These are phyloP conservation scores for Triplophysa bombifrons DNA, from an alignment of 2,797 vertebrate species.

Conservation along the genomic window DNA sequence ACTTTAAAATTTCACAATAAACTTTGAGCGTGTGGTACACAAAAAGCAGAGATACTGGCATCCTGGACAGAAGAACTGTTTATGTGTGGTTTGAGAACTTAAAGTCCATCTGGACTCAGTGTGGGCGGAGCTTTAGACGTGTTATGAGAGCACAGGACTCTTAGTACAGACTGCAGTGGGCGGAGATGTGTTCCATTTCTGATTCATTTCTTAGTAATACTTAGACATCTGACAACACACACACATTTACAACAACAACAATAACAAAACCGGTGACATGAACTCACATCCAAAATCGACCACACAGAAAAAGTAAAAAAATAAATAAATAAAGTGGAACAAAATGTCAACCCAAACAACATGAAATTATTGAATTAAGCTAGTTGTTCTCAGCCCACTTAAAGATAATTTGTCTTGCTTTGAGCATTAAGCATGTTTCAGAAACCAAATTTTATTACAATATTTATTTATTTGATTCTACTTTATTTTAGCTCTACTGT, in stretches of 20 bases:
- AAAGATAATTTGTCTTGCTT: too few relatives aligned
- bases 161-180: conserved; percentile 74
- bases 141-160: conserved; percentile 50
- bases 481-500: too few relatives aligned
- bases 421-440: too few relatives aligned
- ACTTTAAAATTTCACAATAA: too few relatives aligned
- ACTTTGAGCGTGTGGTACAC: too few relatives aligned
- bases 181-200: conserved; percentile 69
- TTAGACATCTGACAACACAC: conserved; percentile 66
- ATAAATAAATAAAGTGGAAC: too few relatives aligned
- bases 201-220: conserved; percentile 66
- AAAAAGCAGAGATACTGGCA: too few relatives aligned
- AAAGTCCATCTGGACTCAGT: conserved; percentile 45
- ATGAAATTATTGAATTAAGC: too few relatives aligned
- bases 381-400: too few relatives aligned
- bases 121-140: conserved; percentile 46
- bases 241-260: conserved; percentile 23
- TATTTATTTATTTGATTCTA: too few relatives aligned
- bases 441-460: too few relatives aligned
- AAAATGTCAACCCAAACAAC: too few relatives aligned
- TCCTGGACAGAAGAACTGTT: conserved; percentile 7
- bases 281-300: conserved; percentile 35
- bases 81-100: conserved; percentile 11
- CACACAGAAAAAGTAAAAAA: not conserved
- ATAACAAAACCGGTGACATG: conserved; percentile 25